Percentiles rank a stretch among this genome's conserved stretches.
Evolutionary conservation across 2,888 invertebrate species (phyloP).

Genomic region (Chloromyia formosa): DNA sequence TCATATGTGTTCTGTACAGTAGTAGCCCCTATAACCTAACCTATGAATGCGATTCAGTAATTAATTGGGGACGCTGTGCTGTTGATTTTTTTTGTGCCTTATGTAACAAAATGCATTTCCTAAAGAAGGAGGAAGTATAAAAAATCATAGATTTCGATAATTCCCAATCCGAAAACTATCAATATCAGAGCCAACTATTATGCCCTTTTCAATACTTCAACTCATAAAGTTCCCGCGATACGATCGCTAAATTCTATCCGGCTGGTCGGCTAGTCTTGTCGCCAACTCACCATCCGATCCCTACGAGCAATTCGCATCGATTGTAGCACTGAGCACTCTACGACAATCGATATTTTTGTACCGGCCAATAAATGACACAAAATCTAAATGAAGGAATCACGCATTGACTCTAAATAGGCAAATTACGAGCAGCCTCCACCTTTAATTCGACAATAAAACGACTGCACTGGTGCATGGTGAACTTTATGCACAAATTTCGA

Average conservation of each 20-base stretch:
- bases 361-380: slow-evolving; percentile 40
- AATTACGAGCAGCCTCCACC: slow-evolving; percentile 42
- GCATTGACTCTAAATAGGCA: slow-evolving; percentile 44
- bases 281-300: not conserved
- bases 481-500: slow-evolving; percentile 43
- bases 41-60: too few species aligned
- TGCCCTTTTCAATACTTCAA: not conserved
- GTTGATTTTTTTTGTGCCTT: too few species aligned
- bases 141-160: too few species aligned
- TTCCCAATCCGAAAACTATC: too few species aligned
- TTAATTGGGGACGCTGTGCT: too few species aligned
- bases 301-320: not conserved
- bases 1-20: too few species aligned
- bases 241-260: not conserved
- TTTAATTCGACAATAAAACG: slow-evolving; percentile 20
- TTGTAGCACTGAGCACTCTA: not conserved
- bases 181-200: not conserved
- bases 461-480: not conserved
- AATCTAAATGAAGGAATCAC: slow-evolving; percentile 43
- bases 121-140: too few species aligned
- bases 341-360: slow-evolving; percentile 7
- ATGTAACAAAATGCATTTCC: too few species aligned
- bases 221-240: slow-evolving; percentile 36
- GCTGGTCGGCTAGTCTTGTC: not conserved
- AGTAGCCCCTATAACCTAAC: too few species aligned